A percentile compares a stretch with the other conserved stretches of the same genome.
These are phyloP conservation scores for Bambusicola thoracicus DNA, from an alignment of 2,113 vertebrate genomes.

Conservation along the genomic window DNA sequence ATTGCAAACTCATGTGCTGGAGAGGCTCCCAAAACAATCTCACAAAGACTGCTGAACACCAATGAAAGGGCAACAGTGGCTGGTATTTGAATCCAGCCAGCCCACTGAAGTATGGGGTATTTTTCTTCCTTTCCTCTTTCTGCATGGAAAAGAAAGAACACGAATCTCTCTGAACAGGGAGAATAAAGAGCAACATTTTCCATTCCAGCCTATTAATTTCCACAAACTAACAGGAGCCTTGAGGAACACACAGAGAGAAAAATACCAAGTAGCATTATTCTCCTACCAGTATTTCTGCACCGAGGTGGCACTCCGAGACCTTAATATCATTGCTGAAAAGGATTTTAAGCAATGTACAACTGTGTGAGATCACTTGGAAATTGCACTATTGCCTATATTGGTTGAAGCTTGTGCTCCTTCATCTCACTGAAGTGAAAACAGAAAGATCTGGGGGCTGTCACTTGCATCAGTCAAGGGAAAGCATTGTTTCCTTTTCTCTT, in stretches of 20 bases:
- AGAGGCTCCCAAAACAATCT: slow-evolving; percentile 45
- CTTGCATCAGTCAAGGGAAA: accelerated
- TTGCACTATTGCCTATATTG: neutral
- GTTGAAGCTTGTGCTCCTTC: neutral
- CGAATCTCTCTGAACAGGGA: neutral
- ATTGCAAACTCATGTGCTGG: slow-evolving; percentile 65
- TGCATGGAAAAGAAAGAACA: slow-evolving; percentile 20
- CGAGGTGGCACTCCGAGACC: neutral
- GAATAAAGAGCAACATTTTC: slow-evolving; percentile 29
- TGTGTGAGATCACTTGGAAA: slow-evolving; percentile 9
- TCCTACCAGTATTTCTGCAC: slow-evolving; percentile 35
- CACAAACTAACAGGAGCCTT: neutral
- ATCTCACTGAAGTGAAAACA: neutral
- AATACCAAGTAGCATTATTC: neutral
- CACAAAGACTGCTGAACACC: slow-evolving; percentile 17
- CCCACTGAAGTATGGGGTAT: neutral
- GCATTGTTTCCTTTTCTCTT: neutral
- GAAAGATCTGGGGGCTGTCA: neutral
- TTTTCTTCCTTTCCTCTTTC: slow-evolving; percentile 30
- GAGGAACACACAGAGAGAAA: slow-evolving; percentile 43
- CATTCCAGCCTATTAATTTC: slow-evolving; percentile 49
- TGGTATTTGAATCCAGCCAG: slow-evolving; percentile 59
- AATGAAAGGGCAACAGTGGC: slow-evolving; percentile 51
- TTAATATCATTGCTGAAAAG: slow-evolving; percentile 26
- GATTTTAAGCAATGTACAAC: slow-evolving; percentile 35